phyloP scores from a whole-genome alignment of 2,113 vertebrate genomes.

The Astur gentilis region DNA sequence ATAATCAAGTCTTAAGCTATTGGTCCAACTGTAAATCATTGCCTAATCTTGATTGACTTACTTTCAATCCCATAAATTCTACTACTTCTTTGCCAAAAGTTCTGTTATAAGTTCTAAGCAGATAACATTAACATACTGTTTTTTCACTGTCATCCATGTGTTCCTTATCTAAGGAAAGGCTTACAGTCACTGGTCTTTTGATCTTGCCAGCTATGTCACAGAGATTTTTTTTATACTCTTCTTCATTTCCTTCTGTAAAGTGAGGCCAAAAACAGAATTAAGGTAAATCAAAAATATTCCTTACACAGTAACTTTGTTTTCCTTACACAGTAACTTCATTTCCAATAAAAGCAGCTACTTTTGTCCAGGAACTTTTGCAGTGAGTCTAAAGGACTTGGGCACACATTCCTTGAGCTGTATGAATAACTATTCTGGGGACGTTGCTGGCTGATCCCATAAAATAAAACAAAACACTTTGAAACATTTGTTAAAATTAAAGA shows the following conservation, averaged over 20 bases:
- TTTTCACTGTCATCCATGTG: neutral
- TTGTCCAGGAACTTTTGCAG: neutral
- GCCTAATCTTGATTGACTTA: neutral
- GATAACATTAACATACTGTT: neutral
- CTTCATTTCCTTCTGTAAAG: neutral
- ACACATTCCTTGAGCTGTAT: neutral
- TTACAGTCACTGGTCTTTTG: neutral
- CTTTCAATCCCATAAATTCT: neutral
- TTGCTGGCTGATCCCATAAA: neutral
- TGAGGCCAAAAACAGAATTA: neutral
- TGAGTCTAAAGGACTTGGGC: neutral
- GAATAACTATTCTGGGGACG: neutral
- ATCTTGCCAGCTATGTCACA: neutral
- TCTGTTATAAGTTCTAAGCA: neutral
- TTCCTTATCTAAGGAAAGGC: neutral
- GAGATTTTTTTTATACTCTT: neutral
- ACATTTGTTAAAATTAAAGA: neutral
- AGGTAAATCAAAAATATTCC: neutral
- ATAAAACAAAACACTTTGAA: neutral
- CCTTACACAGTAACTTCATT: neutral
- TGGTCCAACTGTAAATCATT: neutral
- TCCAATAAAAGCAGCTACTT: neutral
- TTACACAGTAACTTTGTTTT: neutral
- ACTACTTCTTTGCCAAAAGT: neutral
- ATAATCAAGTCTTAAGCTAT: neutral